Base-by-base conservation (phyloP, 35 echinoderm and acorn worm species). In the Chiridota heheva region DNA sequence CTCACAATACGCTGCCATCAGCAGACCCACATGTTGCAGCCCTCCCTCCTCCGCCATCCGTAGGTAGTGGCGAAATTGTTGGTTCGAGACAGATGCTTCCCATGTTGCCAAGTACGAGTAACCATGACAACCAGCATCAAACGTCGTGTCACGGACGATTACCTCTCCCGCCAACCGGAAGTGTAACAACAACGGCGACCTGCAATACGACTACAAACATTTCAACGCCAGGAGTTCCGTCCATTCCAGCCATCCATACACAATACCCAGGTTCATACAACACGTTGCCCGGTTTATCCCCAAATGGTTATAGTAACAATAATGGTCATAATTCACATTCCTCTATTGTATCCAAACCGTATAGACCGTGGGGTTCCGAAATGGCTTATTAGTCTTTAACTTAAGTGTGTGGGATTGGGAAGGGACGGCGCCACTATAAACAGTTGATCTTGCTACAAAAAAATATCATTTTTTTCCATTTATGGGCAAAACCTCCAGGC, bases 341-440 rank as follows among this genome's bases (percentile, higher is more conserved):
- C 26, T 58, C 95, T 40, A 84, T 98, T 18, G 80, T 91, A 1
- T 84, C 94, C 35, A 97, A 97, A 59, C 94, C 94, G 32, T 97
- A 97, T 59, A 70, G 94, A 16, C 94, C 94, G 20, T 97, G 94
- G 94, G 94, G 94, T 20, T 76, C 88, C 38, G 94, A 98, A 75
- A 91, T 98, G 89, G 95, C 84, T 28, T 98, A 92, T 82, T 98
- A 64, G 82, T 49, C 34, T 7, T 51, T 51, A 12, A 51, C 47
- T n/a, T 12, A 51, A 51, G 8, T 8, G 8, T 51, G 8, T 51
- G n/a, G n/a, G n/a, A n/a, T n/a, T n/a, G n/a, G n/a, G n/a, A n/a
- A n/a, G n/a, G n/a, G n/a, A n/a, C n/a, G n/a, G n/a, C n/a, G n/a
- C n/a, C n/a, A n/a, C n/a, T n/a, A n/a, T n/a, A n/a, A n/a, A n/a